Percentiles rank a stretch among this genome's conserved stretches.
Conservation (phyloP, 2,797 vertebrate genomes). For the Anabacerthia variegaticeps region DNA sequence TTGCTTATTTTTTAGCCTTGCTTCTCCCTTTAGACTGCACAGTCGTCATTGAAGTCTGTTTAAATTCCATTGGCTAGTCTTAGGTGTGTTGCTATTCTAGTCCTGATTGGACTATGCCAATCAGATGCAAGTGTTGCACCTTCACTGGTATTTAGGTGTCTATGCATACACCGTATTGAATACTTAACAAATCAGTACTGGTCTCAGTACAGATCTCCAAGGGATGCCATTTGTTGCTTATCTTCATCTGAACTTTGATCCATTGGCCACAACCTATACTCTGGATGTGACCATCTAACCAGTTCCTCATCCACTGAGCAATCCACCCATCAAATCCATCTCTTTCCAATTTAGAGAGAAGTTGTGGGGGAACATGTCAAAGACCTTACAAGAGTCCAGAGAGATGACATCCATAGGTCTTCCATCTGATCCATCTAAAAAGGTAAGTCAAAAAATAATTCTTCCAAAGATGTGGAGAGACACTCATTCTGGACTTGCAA, state of each 20-base stretch:
- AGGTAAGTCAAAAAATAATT: not conserved
- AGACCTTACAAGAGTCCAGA: not conserved
- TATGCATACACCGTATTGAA: not conserved
- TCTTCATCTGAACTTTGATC: not conserved
- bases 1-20: rapidly evolving
- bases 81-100: not conserved
- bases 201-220: not conserved
- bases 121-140: not conserved
- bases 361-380: not conserved
- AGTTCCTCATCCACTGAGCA: not conserved
- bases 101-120: not conserved
- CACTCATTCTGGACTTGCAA: not conserved
- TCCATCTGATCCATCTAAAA: not conserved
- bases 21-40: not conserved
- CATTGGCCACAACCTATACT: not conserved
- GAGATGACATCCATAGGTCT: not conserved
- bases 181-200: not conserved
- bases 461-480: not conserved
- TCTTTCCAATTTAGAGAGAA: not conserved
- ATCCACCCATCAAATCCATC: not conserved
- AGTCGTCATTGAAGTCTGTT: not conserved
- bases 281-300: not conserved
- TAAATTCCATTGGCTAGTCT: not conserved
- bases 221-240: not conserved
- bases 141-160: not conserved